Conservation (phyloP, 2,797 vertebrate species). For the Diplodus puntazzo region DNA sequence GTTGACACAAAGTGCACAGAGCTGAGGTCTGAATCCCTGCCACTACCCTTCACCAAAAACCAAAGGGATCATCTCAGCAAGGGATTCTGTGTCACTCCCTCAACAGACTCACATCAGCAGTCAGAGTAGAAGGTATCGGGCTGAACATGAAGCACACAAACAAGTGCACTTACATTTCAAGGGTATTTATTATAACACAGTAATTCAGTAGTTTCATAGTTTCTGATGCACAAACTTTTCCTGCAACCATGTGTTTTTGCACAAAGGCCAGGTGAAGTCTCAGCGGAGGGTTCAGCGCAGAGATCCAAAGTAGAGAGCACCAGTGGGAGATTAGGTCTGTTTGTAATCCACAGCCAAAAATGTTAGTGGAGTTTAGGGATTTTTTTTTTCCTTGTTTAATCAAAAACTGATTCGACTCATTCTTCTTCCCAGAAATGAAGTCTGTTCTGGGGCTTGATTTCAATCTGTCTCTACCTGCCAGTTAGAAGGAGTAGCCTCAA, state of each 20-base stretch:
- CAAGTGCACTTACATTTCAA: neutral
- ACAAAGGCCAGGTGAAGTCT: slow-evolving; percentile 39
- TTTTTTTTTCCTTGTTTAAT: slow-evolving; percentile 69
- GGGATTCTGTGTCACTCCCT: slow-evolving; percentile 73
- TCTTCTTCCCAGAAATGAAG: slow-evolving; percentile 66
- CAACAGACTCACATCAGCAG: slow-evolving; percentile 53
- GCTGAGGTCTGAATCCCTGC: slow-evolving; percentile 68
- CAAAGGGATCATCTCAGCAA: slow-evolving; percentile 70
- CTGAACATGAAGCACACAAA: slow-evolving; percentile 6
- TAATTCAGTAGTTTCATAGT: neutral
- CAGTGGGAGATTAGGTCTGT: slow-evolving; percentile 68
- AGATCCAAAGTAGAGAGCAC: slow-evolving; percentile 42
- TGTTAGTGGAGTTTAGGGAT: slow-evolving; percentile 51
- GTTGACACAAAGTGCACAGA: slow-evolving; percentile 75
- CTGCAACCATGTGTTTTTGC: slow-evolving; percentile 32
- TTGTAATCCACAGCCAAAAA: slow-evolving; percentile 72
- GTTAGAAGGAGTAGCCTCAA: slow-evolving; percentile 13
- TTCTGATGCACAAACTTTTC: slow-evolving; percentile 17
- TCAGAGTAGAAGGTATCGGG: slow-evolving; percentile 7
- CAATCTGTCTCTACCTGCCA: slow-evolving; percentile 49
- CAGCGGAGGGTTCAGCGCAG: slow-evolving; percentile 33
- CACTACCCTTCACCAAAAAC: slow-evolving; percentile 75
- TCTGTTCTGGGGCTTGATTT: slow-evolving; percentile 41
- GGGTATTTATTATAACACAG: slow-evolving; percentile 2
- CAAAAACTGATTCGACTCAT: slow-evolving; percentile 70